Conservation (phyloP, 2,888 invertebrate species). For the Xanthia togata region DNA sequence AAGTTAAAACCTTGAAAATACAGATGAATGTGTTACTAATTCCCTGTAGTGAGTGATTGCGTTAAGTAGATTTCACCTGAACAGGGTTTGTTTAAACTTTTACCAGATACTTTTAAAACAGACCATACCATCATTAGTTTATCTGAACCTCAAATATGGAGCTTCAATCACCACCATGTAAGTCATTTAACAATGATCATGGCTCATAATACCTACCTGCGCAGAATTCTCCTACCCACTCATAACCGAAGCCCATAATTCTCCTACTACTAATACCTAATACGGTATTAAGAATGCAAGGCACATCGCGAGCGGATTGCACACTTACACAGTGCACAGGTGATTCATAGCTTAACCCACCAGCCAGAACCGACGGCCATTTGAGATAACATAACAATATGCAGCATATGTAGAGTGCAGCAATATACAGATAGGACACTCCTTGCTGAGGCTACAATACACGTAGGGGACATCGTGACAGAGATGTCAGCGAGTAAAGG, state of each 20-base stretch:
- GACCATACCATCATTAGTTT: too few relatives aligned
- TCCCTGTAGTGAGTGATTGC: too few relatives aligned
- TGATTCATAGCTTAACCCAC: conserved; percentile 49
- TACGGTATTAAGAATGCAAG: conserved; percentile 12
- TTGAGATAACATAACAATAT: conserved; percentile 39
- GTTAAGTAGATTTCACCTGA: too few relatives aligned
- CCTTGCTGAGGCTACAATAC: neutral
- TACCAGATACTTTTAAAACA: too few relatives aligned
- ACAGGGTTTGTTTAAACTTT: too few relatives aligned
- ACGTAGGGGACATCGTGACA: too few relatives aligned
- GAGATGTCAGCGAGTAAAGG: too few relatives aligned
- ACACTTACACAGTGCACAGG: conserved; percentile 6
- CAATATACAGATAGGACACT: conserved; percentile 30
- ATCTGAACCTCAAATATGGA: too few relatives aligned
- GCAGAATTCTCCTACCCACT: neutral
- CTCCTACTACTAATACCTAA: conserved; percentile 5
- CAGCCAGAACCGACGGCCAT: conserved; percentile 20
- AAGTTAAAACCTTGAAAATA: too few relatives aligned
- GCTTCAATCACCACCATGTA: too few relatives aligned
- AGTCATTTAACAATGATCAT: neutral
- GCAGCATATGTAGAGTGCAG: conserved; percentile 12
- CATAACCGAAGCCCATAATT: conserved; percentile 2
- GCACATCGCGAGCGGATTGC: neutral
- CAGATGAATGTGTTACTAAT: too few relatives aligned
- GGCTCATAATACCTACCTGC: neutral